Percentiles rank a stretch among this genome's conserved stretches.
phyloP scores from a whole-genome alignment of 2,888 invertebrate genomes.

The Rhingia rostrata region DNA sequence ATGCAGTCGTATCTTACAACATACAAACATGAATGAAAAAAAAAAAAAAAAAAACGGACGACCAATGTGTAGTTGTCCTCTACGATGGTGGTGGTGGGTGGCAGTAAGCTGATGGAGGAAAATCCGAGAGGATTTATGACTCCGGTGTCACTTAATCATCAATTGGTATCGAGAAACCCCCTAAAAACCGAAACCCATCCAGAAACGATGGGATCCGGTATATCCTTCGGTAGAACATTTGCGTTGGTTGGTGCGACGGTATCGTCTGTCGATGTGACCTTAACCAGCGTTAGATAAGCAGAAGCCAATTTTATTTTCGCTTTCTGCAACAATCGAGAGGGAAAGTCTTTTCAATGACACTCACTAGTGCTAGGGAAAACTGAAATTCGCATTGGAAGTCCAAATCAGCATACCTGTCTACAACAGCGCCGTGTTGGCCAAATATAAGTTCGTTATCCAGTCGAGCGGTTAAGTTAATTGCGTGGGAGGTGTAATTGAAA shows the following conservation, averaged over 20 bases:
- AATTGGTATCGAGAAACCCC: slow-evolving; percentile 47
- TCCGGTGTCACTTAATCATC: slow-evolving; percentile 30
- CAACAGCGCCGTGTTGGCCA: too few relatives aligned
- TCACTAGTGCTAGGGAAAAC: slow-evolving; percentile 3
- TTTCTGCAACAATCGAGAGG: slow-evolving; percentile 40
- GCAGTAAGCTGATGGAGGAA: background rate
- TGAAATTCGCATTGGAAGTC: background rate
- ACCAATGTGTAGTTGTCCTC: slow-evolving; percentile 10
- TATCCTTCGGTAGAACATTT: background rate
- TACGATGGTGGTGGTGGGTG: background rate
- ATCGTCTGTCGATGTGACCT: slow-evolving; percentile 35
- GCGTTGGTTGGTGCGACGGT: background rate
- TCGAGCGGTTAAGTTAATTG: too few relatives aligned
- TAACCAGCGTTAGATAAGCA: slow-evolving; percentile 46
- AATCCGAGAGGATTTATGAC: slow-evolving; percentile 42
- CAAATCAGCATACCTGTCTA: background rate
- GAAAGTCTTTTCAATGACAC: slow-evolving; percentile 17
- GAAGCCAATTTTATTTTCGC: slow-evolving; percentile 43
- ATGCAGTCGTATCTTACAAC: background rate
- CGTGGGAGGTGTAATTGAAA: too few relatives aligned
- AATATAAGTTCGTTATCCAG: too few relatives aligned
- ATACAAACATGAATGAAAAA: background rate
- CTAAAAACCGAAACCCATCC: slow-evolving; percentile 16
- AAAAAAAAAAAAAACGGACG: background rate
- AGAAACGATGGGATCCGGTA: background rate